These are phyloP conservation scores for Campoletis sonorensis DNA, from an alignment of 1,140 invertebrate species.

Conservation along the genomic window DNA sequence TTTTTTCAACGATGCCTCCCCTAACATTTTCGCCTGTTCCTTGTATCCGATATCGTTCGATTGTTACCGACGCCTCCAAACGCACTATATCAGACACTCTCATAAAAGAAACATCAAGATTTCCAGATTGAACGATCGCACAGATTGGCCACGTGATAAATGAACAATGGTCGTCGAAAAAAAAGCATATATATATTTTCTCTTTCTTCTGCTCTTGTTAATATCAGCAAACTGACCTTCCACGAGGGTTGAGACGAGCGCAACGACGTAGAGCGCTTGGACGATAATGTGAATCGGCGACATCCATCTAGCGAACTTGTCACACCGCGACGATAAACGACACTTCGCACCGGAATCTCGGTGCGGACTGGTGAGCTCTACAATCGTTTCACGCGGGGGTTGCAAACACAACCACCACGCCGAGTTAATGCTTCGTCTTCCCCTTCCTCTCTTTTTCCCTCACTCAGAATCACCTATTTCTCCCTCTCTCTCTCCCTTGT, in stretches of 20 bases:
- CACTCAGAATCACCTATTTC: slow-evolving; percentile 27
- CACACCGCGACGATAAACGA: slow-evolving; percentile 65
- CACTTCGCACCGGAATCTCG: slow-evolving; percentile 71
- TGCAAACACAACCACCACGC: slow-evolving; percentile 50
- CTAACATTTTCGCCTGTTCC: neutral
- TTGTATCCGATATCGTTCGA: neutral
- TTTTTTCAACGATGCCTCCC: neutral
- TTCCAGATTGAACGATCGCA: neutral
- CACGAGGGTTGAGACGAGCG: slow-evolving; percentile 58
- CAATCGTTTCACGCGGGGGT: slow-evolving; percentile 53
- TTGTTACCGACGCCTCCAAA: too few species aligned
- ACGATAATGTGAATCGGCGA: slow-evolving; percentile 69
- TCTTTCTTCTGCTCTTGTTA: neutral
- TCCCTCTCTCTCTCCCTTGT: slow-evolving; percentile 30
- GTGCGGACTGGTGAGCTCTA: slow-evolving; percentile 64
- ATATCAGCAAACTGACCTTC: slow-evolving; percentile 66
- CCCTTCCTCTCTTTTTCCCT: slow-evolving; percentile 33
- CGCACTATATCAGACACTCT: neutral
- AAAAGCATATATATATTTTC: neutral
- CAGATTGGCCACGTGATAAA: neutral
- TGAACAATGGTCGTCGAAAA: neutral
- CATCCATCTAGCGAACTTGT: slow-evolving; percentile 71
- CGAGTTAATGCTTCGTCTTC: slow-evolving; percentile 38
- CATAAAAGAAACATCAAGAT: neutral
- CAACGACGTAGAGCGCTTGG: slow-evolving; percentile 62